Percentiles rank a stretch among this genome's conserved stretches.
phyloP scores from a whole-genome alignment of 2,888 invertebrate genomes.

The Eulithis testata region DNA sequence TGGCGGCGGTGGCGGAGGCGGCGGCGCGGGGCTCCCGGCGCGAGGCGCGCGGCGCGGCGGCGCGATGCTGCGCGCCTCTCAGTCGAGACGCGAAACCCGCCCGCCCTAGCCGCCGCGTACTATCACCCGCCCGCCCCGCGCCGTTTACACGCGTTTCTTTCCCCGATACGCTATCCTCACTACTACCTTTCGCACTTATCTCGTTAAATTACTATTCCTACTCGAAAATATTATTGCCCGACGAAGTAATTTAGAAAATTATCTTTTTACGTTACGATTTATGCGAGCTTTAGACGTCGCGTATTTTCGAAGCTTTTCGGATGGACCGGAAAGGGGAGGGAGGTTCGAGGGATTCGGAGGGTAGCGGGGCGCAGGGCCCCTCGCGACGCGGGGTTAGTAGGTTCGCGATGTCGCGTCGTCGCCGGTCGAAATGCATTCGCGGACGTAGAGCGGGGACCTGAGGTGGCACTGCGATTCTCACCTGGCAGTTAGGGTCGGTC shows the following conservation, averaged over 20 bases:
- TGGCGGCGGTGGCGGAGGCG: conserved; percentile 54
- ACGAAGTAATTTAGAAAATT: conserved; percentile 51
- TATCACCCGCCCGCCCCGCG: conserved; percentile 76
- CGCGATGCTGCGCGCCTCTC: conserved; percentile 87
- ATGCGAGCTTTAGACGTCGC: conserved; percentile 74
- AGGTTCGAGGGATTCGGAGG: conserved; percentile 77
- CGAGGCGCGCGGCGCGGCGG: conserved; percentile 76
- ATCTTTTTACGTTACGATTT: conserved; percentile 57
- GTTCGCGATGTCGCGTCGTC: conserved; percentile 83
- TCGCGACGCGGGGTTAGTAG: conserved; percentile 83
- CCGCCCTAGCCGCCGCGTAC: conserved; percentile 82
- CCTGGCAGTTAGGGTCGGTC: conserved; percentile 72
- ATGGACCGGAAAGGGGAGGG: conserved; percentile 75
- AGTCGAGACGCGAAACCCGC: conserved; percentile 87
- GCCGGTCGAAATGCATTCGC: conserved; percentile 84
- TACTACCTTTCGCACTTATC: conserved; percentile 60
- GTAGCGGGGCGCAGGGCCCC: conserved; percentile 81
- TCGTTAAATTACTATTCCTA: conserved; percentile 50
- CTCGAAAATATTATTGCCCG: conserved; percentile 46
- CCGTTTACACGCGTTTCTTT: conserved; percentile 65
- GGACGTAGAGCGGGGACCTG: conserved; percentile 82
- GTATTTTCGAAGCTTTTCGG: conserved; percentile 81
- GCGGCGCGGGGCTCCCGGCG: conserved; percentile 45
- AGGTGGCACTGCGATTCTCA: conserved; percentile 78
- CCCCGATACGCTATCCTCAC: conserved; percentile 58